These are phyloP conservation scores for Acanthis flammea DNA, from an alignment of 2,797 vertebrate genomes.

Conservation along the genomic window DNA sequence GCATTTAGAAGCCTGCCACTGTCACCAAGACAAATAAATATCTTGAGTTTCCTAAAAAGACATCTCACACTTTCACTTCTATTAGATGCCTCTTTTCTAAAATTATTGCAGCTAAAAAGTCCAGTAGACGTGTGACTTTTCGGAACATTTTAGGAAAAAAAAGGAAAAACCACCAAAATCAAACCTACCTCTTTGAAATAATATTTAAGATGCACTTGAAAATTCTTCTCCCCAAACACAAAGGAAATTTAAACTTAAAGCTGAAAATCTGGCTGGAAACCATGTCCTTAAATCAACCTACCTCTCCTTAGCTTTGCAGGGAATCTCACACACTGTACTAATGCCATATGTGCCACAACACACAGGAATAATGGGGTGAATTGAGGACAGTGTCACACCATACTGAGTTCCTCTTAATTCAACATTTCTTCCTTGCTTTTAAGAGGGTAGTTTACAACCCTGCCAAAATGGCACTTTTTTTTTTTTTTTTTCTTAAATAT, in stretches of 20 bases:
- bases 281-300: slow-evolving; percentile 70
- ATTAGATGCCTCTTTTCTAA: neutral
- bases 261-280: slow-evolving; percentile 61
- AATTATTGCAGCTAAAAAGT: neutral
- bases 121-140: neutral
- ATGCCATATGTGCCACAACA: slow-evolving; percentile 71
- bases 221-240: slow-evolving; percentile 22
- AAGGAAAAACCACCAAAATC: neutral
- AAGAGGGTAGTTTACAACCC: slow-evolving; percentile 15
- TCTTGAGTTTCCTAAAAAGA: neutral
- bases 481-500: neutral
- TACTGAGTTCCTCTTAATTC: slow-evolving; percentile 56
- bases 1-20: neutral
- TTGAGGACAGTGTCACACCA: slow-evolving; percentile 66
- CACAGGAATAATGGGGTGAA: slow-evolving; percentile 68
- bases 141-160: neutral
- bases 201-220: neutral
- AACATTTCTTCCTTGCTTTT: slow-evolving; percentile 43
- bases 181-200: neutral
- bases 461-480: slow-evolving; percentile 33
- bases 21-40: slow-evolving; percentile 19
- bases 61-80: neutral
- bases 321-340: slow-evolving; percentile 69
- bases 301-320: slow-evolving; percentile 69
- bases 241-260: slow-evolving; percentile 51